Base-by-base conservation (phyloP, 2,113 vertebrate genomes). In the Sander vitreus region DNA sequence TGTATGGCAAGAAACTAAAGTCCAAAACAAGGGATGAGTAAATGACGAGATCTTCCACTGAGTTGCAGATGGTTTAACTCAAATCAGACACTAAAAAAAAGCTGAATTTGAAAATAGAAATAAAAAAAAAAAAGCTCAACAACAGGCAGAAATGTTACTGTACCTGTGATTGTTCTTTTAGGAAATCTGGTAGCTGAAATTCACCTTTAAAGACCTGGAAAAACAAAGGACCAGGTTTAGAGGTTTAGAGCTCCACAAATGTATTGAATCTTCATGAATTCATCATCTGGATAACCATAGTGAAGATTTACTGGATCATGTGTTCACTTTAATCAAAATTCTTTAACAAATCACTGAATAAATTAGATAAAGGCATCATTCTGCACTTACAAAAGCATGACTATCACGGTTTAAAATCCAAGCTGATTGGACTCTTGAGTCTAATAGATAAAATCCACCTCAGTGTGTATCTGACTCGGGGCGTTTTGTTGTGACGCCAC, bases 101-200 rank as follows among this genome's bases (percentile, higher is more conserved):
- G n/a, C 53, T 64, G 25, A 74, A 83, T 73, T 80, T 51, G 27
- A 36, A 53, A 48, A 21, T 9, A 18, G 57, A 67, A 43, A 58
- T 7, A 9, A 50, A 75, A 73, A 6, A 73, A 6, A 51, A 33
- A 54, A 80, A 67, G 78, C 64, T 76, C 70, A 88, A 87, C 84
- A 73, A 91, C 93, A 94, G 93, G 91, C 93, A 93, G 93, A 85
- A 83, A 76, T 78, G 75, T 89, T 85, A 94, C 91, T 85, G 89
- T 97, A 99, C 97, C 98, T 99, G 97, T 93, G 96, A 95, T 89
- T 97, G 96, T 90, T 98, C 97, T 96, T 96, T 99, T 84, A 99
- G 97, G 91, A 99, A 99, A 89, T 98, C 98, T 83, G 98, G 98
- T 63, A 99, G 97, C 89, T 98, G 97, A 96, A 99, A 99, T 97